A percentile compares a stretch with the other conserved stretches of the same genome.
These are phyloP conservation scores for Ypsolopha sequella DNA, from an alignment of 2,888 invertebrate genomes.

Conservation along the genomic window DNA sequence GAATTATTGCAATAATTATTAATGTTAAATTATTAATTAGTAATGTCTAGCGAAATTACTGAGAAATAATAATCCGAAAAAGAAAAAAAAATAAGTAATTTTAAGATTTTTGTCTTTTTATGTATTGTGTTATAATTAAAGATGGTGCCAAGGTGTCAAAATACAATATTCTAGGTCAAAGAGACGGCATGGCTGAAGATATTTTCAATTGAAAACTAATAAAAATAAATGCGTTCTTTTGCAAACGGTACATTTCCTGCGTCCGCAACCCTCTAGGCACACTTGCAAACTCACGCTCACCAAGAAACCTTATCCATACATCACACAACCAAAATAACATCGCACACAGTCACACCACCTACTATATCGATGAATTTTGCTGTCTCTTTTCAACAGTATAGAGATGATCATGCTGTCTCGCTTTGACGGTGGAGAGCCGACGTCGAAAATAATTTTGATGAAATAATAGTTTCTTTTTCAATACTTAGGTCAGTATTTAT, in stretches of 20 bases:
- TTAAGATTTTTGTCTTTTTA: no score
- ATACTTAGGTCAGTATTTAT: no score
- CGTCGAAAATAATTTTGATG: not conserved
- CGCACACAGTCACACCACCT: constrained; percentile 15
- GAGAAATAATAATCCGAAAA: no score
- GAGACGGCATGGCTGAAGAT: no score
- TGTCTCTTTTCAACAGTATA: not conserved
- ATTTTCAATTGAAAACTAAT: not conserved
- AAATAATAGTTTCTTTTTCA: constrained; percentile 1
- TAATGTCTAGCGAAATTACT: no score
- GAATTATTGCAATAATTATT: no score
- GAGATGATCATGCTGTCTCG: not conserved
- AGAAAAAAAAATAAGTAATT: no score
- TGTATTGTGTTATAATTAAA: no score
- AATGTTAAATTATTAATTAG: no score
- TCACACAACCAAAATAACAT: constrained; percentile 16
- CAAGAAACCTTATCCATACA: constrained; percentile 12
- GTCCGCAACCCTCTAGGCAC: constrained; percentile 48
- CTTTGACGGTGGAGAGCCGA: not conserved
- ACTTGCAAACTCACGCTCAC: constrained; percentile 10
- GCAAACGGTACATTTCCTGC: constrained; percentile 33
- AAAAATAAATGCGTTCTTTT: constrained; percentile 17
- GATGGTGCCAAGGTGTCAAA: no score
- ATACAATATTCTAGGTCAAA: not conserved
- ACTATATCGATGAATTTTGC: constrained; percentile 9